phyloP scores from a whole-genome alignment of 2,888 invertebrate genomes.

The Itoplectis maculator region DNA sequence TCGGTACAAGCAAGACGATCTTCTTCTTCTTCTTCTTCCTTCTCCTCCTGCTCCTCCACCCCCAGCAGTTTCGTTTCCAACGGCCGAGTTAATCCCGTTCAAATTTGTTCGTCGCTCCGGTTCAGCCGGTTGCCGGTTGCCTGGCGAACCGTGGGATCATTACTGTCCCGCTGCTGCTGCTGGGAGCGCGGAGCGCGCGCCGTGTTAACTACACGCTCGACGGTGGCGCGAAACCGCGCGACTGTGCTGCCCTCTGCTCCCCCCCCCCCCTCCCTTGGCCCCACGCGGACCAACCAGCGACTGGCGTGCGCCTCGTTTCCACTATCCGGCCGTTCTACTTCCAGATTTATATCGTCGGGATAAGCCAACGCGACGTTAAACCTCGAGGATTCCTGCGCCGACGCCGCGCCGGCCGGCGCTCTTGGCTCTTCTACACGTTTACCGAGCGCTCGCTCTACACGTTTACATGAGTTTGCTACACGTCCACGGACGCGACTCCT shows the following conservation, averaged over 20 bases:
- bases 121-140: conserved; percentile 34
- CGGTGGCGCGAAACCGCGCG: conserved; percentile 5
- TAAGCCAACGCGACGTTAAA: conserved; percentile 69
- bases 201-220: not conserved
- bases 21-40: conserved; percentile 57
- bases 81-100: conserved; percentile 60
- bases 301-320: not conserved
- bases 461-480: too few relatives aligned
- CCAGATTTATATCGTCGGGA: conserved; percentile 69
- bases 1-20: conserved; percentile 59
- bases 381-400: conserved; percentile 19
- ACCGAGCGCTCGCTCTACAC: too few relatives aligned
- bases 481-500: conserved; percentile 3
- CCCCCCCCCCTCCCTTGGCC: too few relatives aligned
- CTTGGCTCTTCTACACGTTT: too few relatives aligned
- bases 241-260: conserved; percentile 24
- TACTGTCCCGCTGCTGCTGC: conserved; percentile 39
- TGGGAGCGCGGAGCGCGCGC: not conserved
- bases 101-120: conserved; percentile 61
- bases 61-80: too few relatives aligned
- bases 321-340: conserved; percentile 48
- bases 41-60: too few relatives aligned
- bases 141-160: conserved; percentile 64
- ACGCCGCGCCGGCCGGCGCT: too few relatives aligned
- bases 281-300: too few relatives aligned